Conservation (phyloP, 2,797 vertebrate genomes). For the Clamator glandarius region DNA sequence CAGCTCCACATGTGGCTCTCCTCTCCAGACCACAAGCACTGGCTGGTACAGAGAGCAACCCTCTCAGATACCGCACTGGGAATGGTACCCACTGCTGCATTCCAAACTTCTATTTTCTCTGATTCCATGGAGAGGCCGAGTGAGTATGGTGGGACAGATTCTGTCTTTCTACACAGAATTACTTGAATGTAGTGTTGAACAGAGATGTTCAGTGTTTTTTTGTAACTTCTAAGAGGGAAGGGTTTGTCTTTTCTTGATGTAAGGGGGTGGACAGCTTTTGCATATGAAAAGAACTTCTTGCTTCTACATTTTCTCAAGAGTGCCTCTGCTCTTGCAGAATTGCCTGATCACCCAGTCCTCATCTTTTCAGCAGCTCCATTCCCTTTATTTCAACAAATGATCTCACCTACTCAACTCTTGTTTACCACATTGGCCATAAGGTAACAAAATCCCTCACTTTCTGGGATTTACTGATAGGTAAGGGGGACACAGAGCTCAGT, state of each 20-base stretch:
- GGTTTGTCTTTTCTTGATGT: slow-evolving; percentile 26
- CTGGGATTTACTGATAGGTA: neutral
- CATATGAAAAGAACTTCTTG: slow-evolving; percentile 20
- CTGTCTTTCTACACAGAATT: neutral
- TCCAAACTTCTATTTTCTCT: neutral
- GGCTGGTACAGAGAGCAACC: rapidly evolving
- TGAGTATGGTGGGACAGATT: neutral
- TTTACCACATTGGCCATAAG: neutral
- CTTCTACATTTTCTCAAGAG: neutral
- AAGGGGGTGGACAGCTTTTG: slow-evolving; percentile 58
- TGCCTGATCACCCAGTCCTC: neutral
- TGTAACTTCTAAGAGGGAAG: neutral
- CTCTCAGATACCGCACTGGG: neutral
- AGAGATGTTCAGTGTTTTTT: neutral
- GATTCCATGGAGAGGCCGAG: neutral
- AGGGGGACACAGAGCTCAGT: neutral
- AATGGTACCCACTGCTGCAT: neutral
- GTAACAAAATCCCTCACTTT: rapidly evolving
- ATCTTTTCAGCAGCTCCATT: neutral
- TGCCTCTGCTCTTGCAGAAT: slow-evolving; percentile 6
- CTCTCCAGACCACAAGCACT: neutral
- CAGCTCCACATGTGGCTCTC: neutral
- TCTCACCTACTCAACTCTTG: neutral
- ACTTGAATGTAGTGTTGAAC: neutral
- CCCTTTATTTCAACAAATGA: neutral